Percentiles rank a stretch among this genome's conserved stretches.
These are phyloP conservation scores for Asobara japonica DNA, from an alignment of 1,140 invertebrate species.

Conservation along the genomic window DNA sequence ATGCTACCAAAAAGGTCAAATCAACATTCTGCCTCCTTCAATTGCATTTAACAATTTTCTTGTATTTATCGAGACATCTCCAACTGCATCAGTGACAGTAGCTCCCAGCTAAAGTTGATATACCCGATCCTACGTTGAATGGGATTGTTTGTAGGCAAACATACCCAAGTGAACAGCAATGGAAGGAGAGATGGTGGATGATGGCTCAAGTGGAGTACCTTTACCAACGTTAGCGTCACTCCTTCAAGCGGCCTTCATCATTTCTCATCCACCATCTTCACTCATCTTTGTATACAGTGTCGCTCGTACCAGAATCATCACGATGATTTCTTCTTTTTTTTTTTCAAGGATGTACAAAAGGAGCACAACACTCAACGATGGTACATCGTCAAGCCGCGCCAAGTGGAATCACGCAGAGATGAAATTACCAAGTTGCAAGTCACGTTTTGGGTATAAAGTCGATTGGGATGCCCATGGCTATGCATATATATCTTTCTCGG, in stretches of 20 bases:
- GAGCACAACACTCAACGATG: conserved; percentile 6
- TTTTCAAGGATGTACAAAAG: conserved; percentile 33
- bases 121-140: conserved; percentile 42
- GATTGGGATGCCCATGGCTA: background rate
- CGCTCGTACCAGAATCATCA: background rate
- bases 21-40: too few species aligned
- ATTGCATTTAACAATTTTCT: background rate
- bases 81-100: background rate
- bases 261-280: background rate
- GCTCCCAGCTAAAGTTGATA: background rate
- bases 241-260: conserved; percentile 7
- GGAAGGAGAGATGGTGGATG: background rate
- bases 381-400: background rate
- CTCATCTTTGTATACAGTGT: background rate
- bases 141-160: conserved; percentile 56
- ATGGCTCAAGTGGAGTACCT: conserved; percentile 15
- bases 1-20: too few species aligned
- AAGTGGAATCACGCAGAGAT: conserved; percentile 48
- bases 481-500: conserved; percentile 5
- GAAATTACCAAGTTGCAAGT: conserved; percentile 64
- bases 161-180: conserved; percentile 19
- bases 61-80: background rate
- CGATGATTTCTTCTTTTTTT: too few species aligned
- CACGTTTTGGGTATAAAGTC: conserved; percentile 36
- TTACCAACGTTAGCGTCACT: conserved; percentile 34